phyloP scores from a whole-genome alignment of 2,888 invertebrate species.

The Atrina japonica region DNA sequence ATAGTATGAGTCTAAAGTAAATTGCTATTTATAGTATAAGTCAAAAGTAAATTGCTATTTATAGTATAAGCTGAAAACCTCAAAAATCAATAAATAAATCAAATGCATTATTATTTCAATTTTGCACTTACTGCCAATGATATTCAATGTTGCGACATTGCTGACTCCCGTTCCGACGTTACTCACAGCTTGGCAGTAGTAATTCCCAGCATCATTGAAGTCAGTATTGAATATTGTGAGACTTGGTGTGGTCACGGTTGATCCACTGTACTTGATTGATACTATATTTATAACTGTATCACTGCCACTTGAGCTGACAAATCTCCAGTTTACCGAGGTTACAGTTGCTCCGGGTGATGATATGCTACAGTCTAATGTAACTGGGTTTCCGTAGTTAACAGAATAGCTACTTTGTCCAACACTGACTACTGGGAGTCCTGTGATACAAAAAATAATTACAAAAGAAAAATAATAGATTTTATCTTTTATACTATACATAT shows the following conservation, averaged over 20 bases:
- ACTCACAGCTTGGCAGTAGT: conserved; percentile 29
- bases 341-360: conserved; percentile 14
- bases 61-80: no score
- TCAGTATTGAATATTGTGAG: conserved; percentile 31
- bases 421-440: conserved; percentile 32
- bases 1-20: no score
- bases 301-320: conserved; percentile 1
- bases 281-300: conserved; percentile 3
- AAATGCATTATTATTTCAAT: no score
- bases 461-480: no score
- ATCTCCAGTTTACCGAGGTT: conserved; percentile 25
- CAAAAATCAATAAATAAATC: no score
- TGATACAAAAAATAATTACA: conserved; percentile 3
- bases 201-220: conserved; percentile 27
- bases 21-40: no score
- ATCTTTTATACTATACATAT: no score
- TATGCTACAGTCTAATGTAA: conserved; percentile 32
- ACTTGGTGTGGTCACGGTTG: conserved; percentile 22
- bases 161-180: conserved; percentile 37
- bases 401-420: conserved; percentile 28
- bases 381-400: conserved; percentile 21
- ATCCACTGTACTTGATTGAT: conserved; percentile 30
- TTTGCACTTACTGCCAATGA: conserved; percentile 37
- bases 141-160: conserved; percentile 18
- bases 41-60: no score